These are phyloP conservation scores for Helobdella robusta DNA, from an alignment of 2,888 invertebrate genomes.

Conservation along the genomic window DNA sequence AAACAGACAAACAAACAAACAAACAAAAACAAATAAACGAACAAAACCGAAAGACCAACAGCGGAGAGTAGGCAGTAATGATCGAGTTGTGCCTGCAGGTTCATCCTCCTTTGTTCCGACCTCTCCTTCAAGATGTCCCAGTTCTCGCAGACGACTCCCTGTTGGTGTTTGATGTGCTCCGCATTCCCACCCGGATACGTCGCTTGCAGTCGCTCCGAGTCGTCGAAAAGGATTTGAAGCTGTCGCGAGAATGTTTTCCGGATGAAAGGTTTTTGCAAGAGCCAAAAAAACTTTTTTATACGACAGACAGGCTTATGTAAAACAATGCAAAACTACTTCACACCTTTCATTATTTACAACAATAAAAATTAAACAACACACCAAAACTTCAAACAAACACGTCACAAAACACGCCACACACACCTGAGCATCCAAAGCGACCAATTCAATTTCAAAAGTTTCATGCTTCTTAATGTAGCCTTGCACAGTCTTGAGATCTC, in stretches of 20 bases:
- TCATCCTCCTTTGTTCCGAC: slow-evolving; percentile 68
- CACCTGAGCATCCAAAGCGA: slow-evolving; percentile 79
- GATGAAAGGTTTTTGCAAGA: no score
- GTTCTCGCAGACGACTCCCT: slow-evolving; percentile 71
- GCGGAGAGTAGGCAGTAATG: slow-evolving; percentile 78
- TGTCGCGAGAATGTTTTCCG: slow-evolving; percentile 24
- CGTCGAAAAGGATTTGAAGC: slow-evolving; percentile 73
- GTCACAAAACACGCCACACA: no score
- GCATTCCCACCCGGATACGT: slow-evolving; percentile 86
- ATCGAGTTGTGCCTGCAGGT: slow-evolving; percentile 75
- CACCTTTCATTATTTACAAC: no score
- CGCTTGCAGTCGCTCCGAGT: slow-evolving; percentile 71
- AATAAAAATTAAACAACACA: no score
- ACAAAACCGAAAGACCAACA: no score
- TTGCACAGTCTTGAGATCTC: slow-evolving; percentile 76
- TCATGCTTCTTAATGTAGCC: slow-evolving; percentile 76
- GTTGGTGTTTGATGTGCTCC: slow-evolving; percentile 76
- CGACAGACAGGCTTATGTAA: no score
- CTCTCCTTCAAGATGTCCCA: slow-evolving; percentile 77
- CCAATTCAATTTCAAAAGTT: slow-evolving; percentile 82
- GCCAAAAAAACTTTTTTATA: no score
- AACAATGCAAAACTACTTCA: not conserved
- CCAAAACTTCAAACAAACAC: no score
- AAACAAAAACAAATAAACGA: no score
- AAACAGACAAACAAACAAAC: no score